phyloP scores from a whole-genome alignment of 2,888 invertebrate genomes.

The Lasius fuliginosus region DNA sequence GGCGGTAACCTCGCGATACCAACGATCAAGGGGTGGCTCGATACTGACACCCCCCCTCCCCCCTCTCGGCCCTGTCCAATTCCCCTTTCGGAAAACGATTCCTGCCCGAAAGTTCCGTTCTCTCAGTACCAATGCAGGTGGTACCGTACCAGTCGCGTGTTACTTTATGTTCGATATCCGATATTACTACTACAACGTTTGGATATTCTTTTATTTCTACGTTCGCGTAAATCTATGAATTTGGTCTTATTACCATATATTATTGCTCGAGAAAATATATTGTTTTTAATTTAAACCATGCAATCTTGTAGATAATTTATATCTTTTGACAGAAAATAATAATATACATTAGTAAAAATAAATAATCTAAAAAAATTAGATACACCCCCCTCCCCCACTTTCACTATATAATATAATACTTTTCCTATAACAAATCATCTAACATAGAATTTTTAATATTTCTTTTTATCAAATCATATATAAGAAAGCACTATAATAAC shows the following conservation, averaged over 20 bases:
- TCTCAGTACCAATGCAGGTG: conserved; percentile 82
- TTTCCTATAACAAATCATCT: not conserved
- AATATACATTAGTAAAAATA: not conserved
- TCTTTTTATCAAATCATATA: not conserved
- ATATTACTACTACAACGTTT: conserved; percentile 57
- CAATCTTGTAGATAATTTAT: not conserved
- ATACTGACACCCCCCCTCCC: conserved; percentile 54
- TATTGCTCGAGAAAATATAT: conserved; percentile 17
- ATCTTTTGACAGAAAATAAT: not conserved
- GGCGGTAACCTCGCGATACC: conserved; percentile 50
- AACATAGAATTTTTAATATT: not conserved
- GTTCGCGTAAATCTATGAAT: conserved; percentile 38
- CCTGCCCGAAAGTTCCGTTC: conserved; percentile 78
- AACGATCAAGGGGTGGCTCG: conserved; percentile 58
- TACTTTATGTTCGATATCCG: conserved; percentile 80
- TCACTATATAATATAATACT: too few relatives aligned
- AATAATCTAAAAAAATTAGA: not conserved
- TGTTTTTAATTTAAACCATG: conserved; percentile 21
- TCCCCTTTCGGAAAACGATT: conserved; percentile 77
- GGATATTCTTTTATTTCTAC: conserved; percentile 58
- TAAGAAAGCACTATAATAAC: not conserved
- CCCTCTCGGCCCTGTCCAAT: conserved; percentile 31
- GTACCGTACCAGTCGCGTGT: conserved; percentile 85
- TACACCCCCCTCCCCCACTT: not conserved
- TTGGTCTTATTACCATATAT: conserved; percentile 24